phyloP scores from a whole-genome alignment of 2,113 vertebrate species.

The Gymnarchus niloticus region DNA sequence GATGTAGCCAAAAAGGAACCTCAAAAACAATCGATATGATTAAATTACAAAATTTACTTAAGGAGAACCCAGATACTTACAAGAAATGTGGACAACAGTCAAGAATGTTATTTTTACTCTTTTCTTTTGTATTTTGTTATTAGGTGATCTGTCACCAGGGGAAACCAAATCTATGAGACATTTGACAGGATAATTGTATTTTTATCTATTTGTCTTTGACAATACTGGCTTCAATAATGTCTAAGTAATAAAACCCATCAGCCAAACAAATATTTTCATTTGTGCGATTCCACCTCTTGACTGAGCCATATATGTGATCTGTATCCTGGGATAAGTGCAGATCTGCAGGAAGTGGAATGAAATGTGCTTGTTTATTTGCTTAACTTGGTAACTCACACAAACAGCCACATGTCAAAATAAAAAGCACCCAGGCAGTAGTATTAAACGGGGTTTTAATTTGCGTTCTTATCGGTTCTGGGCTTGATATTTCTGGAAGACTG shows the following conservation, averaged over 20 bases:
- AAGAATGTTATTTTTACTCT: too few species aligned
- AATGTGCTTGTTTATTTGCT: not conserved
- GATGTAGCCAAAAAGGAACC: not conserved
- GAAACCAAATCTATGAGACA: not conserved
- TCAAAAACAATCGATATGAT: not conserved
- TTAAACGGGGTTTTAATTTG: not conserved
- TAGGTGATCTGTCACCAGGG: not conserved
- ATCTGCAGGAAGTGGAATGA: too few species aligned
- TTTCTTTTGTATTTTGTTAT: not conserved
- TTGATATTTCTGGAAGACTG: not conserved
- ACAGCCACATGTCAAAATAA: not conserved
- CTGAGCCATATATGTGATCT: not conserved
- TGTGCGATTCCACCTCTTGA: not conserved
- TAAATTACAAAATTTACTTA: not conserved
- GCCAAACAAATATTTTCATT: not conserved
- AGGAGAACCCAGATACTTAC: too few species aligned
- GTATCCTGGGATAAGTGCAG: too few species aligned
- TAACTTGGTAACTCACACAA: not conserved
- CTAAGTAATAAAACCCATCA: not conserved
- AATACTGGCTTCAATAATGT: not conserved
- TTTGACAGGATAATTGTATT: not conserved
- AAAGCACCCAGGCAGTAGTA: not conserved
- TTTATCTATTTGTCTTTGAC: constrained; percentile 8
- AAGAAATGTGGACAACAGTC: not conserved
- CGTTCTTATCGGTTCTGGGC: constrained; percentile 1